These are phyloP conservation scores for Apocheima hispidaria DNA, from an alignment of 2,888 invertebrate species.

Conservation along the genomic window DNA sequence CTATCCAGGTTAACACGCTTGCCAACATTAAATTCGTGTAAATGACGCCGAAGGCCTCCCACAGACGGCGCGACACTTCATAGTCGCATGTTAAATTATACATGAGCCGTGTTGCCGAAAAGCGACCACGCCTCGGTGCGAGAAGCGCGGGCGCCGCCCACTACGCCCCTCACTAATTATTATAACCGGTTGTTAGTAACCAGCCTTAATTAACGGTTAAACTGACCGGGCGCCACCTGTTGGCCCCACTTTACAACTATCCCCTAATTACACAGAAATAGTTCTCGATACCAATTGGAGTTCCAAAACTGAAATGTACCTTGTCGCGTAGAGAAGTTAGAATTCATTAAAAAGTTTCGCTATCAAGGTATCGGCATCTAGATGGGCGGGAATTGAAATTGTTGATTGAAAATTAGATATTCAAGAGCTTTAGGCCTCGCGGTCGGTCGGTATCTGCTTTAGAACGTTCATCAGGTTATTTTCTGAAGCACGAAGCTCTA, in stretches of 20 bases:
- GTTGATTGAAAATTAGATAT: slow-evolving; percentile 39
- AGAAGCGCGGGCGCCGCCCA: slow-evolving; percentile 70
- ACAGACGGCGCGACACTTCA: slow-evolving; percentile 51
- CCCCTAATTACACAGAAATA: slow-evolving; percentile 54
- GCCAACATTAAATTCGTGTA: slow-evolving; percentile 42
- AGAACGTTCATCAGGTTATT: slow-evolving; percentile 28
- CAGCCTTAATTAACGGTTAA: slow-evolving; percentile 72
- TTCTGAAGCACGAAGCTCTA: slow-evolving; percentile 31
- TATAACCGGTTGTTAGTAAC: slow-evolving; percentile 81
- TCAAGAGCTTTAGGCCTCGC: slow-evolving; percentile 34
- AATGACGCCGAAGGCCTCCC: slow-evolving; percentile 52
- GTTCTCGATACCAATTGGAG: slow-evolving; percentile 48
- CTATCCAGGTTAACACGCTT: slow-evolving; percentile 22
- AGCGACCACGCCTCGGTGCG: slow-evolving; percentile 62
- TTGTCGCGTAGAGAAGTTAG: slow-evolving; percentile 20
- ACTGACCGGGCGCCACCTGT: slow-evolving; percentile 76
- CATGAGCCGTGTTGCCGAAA: slow-evolving; percentile 66
- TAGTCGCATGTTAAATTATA: slow-evolving; percentile 63
- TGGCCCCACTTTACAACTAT: slow-evolving; percentile 59
- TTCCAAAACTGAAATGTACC: slow-evolving; percentile 40
- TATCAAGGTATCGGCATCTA: slow-evolving; percentile 29
- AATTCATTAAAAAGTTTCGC: slow-evolving; percentile 32
- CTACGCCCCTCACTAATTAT: slow-evolving; percentile 82
- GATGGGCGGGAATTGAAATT: slow-evolving; percentile 36
- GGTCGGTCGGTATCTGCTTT: slow-evolving; percentile 25